phyloP scores from a whole-genome alignment of 2,888 invertebrate genomes.

The Synanthedon andrenaeformis region DNA sequence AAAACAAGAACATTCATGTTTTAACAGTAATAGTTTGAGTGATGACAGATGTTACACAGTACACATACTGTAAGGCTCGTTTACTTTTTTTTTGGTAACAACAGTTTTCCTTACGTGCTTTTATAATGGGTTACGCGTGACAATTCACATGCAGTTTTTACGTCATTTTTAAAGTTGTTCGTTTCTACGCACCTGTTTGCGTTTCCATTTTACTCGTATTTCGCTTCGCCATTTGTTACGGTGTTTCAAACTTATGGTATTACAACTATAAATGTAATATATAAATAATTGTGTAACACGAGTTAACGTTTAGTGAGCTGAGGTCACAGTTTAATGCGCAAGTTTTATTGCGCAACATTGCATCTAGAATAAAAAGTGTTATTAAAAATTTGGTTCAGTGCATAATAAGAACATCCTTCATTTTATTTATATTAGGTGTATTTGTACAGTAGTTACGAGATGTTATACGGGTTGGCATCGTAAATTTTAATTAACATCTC shows the following conservation, averaged over 20 bases:
- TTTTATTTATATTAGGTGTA: neutral
- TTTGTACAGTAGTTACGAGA: neutral
- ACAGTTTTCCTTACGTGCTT: neutral
- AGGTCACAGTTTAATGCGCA: slow-evolving; percentile 1
- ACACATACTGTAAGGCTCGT: too few relatives aligned
- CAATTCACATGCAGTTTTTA: neutral
- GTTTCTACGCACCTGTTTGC: slow-evolving; percentile 15
- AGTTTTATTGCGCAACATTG: neutral
- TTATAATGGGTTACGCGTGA: neutral
- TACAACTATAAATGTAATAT: slow-evolving; percentile 2
- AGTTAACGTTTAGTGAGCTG: neutral
- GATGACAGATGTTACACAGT: too few relatives aligned
- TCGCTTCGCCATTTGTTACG: slow-evolving; percentile 15
- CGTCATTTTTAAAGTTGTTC: slow-evolving; percentile 1
- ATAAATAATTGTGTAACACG: neutral
- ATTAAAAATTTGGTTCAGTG: slow-evolving; percentile 6
- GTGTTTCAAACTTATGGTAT: slow-evolving; percentile 4
- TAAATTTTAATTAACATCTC: slow-evolving; percentile 1
- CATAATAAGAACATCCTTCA: slow-evolving; percentile 6
- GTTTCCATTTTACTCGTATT: slow-evolving; percentile 24
- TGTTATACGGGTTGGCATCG: neutral
- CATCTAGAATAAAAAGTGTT: neutral
- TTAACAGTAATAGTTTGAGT: too few relatives aligned
- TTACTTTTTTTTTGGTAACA: too few relatives aligned
- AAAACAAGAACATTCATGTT: too few relatives aligned